Percentiles rank a stretch among this genome's conserved stretches.
Evolutionary conservation across 2,113 vertebrate genomes (phyloP).

Genomic region (Puma concolor): DNA sequence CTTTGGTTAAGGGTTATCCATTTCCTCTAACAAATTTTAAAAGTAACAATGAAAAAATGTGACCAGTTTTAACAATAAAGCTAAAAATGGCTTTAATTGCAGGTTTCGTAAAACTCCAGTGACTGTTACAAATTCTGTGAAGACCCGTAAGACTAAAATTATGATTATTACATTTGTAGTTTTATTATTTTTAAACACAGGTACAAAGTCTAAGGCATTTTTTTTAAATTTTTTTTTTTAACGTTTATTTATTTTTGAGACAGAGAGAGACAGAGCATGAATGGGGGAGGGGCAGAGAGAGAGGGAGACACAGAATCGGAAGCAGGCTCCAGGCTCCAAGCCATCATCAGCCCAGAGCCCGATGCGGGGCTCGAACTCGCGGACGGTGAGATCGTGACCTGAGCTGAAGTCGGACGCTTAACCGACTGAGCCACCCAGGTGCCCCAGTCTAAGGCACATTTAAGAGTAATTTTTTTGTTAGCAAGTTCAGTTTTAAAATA

Average conservation of each 20-base stretch:
- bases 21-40: conserved; percentile 16
- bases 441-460: not conserved
- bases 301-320: no score
- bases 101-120: not conserved
- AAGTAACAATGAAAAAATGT: not conserved
- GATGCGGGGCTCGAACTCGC: rapidly evolving
- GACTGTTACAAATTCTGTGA: not conserved
- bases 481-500: conserved; percentile 17
- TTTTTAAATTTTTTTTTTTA: no score
- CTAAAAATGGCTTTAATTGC: not conserved
- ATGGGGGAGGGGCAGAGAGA: no score
- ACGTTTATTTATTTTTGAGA: no score
- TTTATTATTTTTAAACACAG: conserved; percentile 23
- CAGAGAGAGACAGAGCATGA: no score
- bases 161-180: not conserved
- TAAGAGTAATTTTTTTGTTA: not conserved
- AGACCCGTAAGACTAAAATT: not conserved
- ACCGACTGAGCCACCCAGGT: no score
- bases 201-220: not conserved
- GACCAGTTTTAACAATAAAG: not conserved
- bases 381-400: no score
- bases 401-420: no score
- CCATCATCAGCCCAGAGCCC: no score
- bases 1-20: not conserved
- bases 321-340: no score